These are phyloP conservation scores for Simalia tracyae DNA, from an alignment of 2,797 vertebrate species.

Conservation along the genomic window DNA sequence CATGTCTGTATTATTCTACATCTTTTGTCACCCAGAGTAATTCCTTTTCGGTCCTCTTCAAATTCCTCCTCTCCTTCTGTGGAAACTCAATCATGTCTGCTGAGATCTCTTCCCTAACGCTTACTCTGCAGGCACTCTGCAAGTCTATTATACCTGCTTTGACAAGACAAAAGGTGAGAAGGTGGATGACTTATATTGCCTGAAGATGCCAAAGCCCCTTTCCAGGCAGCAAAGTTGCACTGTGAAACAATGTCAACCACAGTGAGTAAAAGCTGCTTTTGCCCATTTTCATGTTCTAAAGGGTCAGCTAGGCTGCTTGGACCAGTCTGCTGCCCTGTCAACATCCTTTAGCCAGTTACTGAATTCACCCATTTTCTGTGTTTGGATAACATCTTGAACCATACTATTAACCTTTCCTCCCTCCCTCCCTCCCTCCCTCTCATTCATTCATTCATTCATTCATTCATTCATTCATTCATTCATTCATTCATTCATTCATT, in stretches of 20 bases:
- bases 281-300: neutral
- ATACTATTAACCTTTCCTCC: too few species aligned
- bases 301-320: neutral
- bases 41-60: neutral
- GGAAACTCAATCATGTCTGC: neutral
- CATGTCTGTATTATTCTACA: too few species aligned
- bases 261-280: constrained; percentile 70
- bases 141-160: constrained; percentile 76
- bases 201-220: constrained; percentile 56
- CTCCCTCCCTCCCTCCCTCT: too few species aligned
- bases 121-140: constrained; percentile 75
- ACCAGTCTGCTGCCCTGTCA: neutral
- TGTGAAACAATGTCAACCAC: constrained; percentile 78
- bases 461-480: too few species aligned
- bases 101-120: neutral
- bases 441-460: too few species aligned
- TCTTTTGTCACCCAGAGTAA: neutral
- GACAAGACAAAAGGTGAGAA: constrained; percentile 68
- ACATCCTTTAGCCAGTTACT: neutral
- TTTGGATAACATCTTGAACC: too few species aligned
- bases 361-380: neutral
- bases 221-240: constrained; percentile 72
- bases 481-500: too few species aligned
- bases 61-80: neutral
- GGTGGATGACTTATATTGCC: constrained; percentile 76